Evolutionary conservation across 2,113 vertebrate species (phyloP).

Genomic region (Scophthalmus maximus): DNA sequence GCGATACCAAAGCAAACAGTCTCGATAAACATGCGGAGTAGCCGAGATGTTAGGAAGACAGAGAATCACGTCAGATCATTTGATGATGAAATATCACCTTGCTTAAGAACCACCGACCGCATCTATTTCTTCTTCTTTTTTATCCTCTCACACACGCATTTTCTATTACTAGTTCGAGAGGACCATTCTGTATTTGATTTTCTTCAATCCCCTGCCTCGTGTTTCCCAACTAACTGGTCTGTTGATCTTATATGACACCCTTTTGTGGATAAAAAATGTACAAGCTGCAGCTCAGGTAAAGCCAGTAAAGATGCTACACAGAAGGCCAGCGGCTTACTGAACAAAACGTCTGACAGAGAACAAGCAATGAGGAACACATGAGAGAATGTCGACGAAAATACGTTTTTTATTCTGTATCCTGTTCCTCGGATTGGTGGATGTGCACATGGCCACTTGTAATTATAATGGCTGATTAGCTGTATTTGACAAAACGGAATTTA

Average conservation of each 20-base stretch:
- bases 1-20: conserved; percentile 23
- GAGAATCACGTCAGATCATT: conserved; percentile 29
- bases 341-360: conserved; percentile 5
- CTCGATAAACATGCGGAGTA: conserved; percentile 24
- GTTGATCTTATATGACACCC: conserved; percentile 39
- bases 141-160: background rate
- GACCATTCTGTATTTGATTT: conserved; percentile 3
- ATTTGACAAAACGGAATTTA: background rate
- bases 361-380: background rate
- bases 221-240: conserved; percentile 35
- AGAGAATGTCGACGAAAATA: background rate
- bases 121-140: background rate
- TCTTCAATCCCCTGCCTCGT: conserved; percentile 5
- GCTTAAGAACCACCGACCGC: conserved; percentile 13
- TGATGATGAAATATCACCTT: conserved; percentile 53
- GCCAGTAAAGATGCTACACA: conserved; percentile 7
- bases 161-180: background rate
- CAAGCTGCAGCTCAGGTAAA: conserved; percentile 32
- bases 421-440: background rate
- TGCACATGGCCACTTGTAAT: background rate
- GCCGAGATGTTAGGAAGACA: conserved; percentile 29
- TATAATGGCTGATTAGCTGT: background rate
- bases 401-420: background rate
- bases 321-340: background rate
- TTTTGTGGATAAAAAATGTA: conserved; percentile 26